Evolutionary conservation across 2,888 invertebrate genomes (phyloP).

Genomic region (Epinotia ramella): DNA sequence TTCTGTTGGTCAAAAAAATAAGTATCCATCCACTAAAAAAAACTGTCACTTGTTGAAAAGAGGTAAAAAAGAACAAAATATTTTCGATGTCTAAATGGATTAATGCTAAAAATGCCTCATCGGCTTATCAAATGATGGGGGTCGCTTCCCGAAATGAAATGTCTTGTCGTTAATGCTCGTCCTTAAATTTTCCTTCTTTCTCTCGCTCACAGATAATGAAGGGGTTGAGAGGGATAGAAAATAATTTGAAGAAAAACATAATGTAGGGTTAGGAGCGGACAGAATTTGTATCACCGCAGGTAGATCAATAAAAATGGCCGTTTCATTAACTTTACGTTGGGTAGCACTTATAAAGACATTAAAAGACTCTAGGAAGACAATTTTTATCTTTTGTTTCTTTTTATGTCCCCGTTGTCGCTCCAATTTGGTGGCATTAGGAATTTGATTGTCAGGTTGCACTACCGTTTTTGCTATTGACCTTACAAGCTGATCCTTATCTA

Average conservation of each 20-base stretch:
- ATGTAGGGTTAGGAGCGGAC: conserved; percentile 74
- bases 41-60: conserved; percentile 50
- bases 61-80: conserved; percentile 70
- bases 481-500: conserved; percentile 32
- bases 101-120: conserved; percentile 77
- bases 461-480: conserved; percentile 38
- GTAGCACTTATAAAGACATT: conserved; percentile 85
- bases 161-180: conserved; percentile 70
- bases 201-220: conserved; percentile 50
- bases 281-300: conserved; percentile 80
- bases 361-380: conserved; percentile 62
- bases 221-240: conserved; percentile 62
- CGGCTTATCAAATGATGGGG: conserved; percentile 82
- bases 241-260: conserved; percentile 79
- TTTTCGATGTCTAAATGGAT: conserved; percentile 72
- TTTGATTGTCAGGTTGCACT: conserved; percentile 45
- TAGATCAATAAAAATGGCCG: conserved; percentile 81
- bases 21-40: conserved; percentile 10
- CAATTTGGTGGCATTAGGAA: conserved; percentile 49
- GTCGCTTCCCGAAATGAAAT: conserved; percentile 79
- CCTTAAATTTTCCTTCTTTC: conserved; percentile 61
- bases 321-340: conserved; percentile 81
- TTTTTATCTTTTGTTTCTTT: conserved; percentile 52
- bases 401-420: conserved; percentile 58
- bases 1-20: conserved; percentile 5